Evolutionary conservation across 2,113 vertebrate species (phyloP).

Genomic region (Notarius lentiginosus): DNA sequence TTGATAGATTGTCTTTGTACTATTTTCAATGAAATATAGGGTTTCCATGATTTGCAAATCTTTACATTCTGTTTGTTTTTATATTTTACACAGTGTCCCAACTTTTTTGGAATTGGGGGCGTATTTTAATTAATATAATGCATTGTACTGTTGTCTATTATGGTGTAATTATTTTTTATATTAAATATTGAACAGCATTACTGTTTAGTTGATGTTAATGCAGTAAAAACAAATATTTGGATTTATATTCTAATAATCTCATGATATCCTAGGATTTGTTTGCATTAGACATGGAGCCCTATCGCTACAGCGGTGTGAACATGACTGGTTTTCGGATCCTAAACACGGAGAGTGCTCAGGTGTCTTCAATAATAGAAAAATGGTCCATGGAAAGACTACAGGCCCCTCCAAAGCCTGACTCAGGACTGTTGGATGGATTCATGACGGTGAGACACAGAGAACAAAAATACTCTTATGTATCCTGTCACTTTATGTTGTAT

Average conservation of each 20-base stretch:
- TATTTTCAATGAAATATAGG: too few species aligned
- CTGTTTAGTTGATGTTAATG: background rate
- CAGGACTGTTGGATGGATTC: slow-evolving; percentile 97
- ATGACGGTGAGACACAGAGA: slow-evolving; percentile 84
- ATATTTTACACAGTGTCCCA: too few species aligned
- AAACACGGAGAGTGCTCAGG: slow-evolving; percentile 94
- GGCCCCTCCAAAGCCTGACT: slow-evolving; percentile 96
- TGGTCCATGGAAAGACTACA: slow-evolving; percentile 98
- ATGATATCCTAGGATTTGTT: slow-evolving; percentile 83
- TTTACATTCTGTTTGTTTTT: too few species aligned
- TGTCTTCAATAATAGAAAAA: slow-evolving; percentile 95
- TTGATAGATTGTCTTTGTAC: too few species aligned
- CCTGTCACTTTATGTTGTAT: background rate
- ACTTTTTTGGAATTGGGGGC: too few species aligned
- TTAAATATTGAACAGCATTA: background rate
- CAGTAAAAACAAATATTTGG: background rate
- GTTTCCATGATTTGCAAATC: too few species aligned
- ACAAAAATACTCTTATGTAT: slow-evolving; percentile 12
- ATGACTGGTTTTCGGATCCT: slow-evolving; percentile 98
- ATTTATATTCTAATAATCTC: background rate
- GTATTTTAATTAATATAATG: background rate
- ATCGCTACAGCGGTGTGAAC: slow-evolving; percentile 94
- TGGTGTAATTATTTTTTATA: background rate
- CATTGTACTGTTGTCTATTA: background rate
- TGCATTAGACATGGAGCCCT: slow-evolving; percentile 96